Base-by-base conservation (phyloP, 1,140 invertebrate genomes). In the Drosophila guanche region DNA sequence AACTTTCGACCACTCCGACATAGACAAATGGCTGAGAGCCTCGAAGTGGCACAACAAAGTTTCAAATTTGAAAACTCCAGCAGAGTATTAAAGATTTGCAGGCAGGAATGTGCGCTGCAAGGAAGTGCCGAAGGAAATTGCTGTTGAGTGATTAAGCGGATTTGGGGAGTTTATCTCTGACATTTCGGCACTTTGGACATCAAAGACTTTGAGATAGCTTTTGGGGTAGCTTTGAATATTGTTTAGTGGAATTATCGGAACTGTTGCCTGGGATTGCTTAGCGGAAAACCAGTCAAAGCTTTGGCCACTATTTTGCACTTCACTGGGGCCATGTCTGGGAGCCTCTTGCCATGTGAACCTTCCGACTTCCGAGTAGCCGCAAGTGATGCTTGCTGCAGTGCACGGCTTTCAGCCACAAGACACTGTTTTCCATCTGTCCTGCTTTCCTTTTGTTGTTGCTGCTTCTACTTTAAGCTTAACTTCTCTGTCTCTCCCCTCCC, bases 1-100 rank as follows among this genome's bases (percentile, higher is more conserved):
- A 67, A 68, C 48, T 47, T 68, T 54, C 48, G 25, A 12, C 23
- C 14, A 29, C 25, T 54, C 10, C 48, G 65, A 68, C 65, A 48
- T 46, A 42, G 48, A 68, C 42, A 68, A 68, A 68, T 68, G 46
- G 42, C 47, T 27, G 29, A 27, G 33, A 22, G 25, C 3, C 3
- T 37, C n/a, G 27, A 52, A 27, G 40, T 65, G 59, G 41, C 27
- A 52, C 43, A 67, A 53, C 61, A 53, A 12, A 14, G 33, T 37
- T 25, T 5, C 7, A 4, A 47, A 53, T 54, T 48, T 29, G 27
- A 45, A 53, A 53, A 40, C 46, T 12, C 33, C 4, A 7, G 4
- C 10, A 10, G 33, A 37, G 8, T 10, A 33, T 10, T 33, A 33
- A 33, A 33, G 29, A 10, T 20, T 20, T 20, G 29, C 4, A 12